Conservation (phyloP, 1,140 invertebrate genomes). For the Brachionus calyciflorus region DNA sequence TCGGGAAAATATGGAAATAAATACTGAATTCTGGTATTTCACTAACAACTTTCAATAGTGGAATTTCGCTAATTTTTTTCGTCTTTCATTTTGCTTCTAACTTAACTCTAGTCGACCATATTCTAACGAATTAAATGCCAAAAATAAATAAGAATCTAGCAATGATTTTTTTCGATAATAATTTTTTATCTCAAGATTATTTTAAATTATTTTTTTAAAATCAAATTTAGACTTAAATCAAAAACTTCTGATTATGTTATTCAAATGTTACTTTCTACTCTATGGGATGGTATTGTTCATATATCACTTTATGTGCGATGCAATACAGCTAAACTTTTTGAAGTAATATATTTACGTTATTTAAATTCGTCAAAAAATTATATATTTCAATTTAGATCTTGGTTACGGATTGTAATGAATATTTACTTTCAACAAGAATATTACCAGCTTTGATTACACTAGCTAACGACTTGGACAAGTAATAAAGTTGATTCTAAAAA, state of each 20-base stretch:
- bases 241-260: conserved; percentile 53
- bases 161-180: not conserved
- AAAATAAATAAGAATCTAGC: too few relatives aligned
- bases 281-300: conserved; percentile 72
- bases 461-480: conserved; percentile 70
- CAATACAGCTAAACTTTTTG: conserved; percentile 66
- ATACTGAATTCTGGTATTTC: too few relatives aligned
- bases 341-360: conserved; percentile 48
- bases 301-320: conserved; percentile 65
- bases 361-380: not conserved
- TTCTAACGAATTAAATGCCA: too few relatives aligned
- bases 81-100: too few relatives aligned
- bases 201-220: not conserved
- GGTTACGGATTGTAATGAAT: conserved; percentile 65
- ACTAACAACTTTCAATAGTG: too few relatives aligned
- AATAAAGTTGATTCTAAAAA: conserved; percentile 54
- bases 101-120: too few relatives aligned
- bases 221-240: conserved; percentile 62
- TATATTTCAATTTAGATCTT: conserved; percentile 55
- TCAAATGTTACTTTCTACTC: conserved; percentile 66
- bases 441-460: conserved; percentile 71
- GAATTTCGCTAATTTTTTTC: too few relatives aligned
- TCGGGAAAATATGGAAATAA: too few relatives aligned
- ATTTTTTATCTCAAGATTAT: not conserved
- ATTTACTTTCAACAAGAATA: conserved; percentile 65